These are phyloP conservation scores for Numenius arquata DNA, from an alignment of 2,113 vertebrate genomes.

Conservation along the genomic window DNA sequence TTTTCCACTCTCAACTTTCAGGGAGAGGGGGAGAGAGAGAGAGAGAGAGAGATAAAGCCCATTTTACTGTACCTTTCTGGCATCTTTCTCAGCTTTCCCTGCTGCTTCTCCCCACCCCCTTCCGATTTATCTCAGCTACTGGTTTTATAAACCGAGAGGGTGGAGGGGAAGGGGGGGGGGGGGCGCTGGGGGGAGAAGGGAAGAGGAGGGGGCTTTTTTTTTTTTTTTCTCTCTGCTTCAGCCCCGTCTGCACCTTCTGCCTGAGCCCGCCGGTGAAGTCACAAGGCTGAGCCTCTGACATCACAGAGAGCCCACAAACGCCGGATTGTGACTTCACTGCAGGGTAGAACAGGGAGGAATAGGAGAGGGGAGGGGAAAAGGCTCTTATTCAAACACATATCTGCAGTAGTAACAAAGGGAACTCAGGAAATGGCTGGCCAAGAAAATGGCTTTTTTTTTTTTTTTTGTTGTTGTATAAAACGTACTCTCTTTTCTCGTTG, in stretches of 20 bases:
- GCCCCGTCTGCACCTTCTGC: slow-evolving; percentile 74
- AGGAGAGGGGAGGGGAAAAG: slow-evolving; percentile 57
- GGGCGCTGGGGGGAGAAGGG: background rate
- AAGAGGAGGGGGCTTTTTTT: slow-evolving; percentile 47
- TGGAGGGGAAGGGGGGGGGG: background rate
- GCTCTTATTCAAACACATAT: slow-evolving; percentile 71
- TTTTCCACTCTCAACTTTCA: slow-evolving; percentile 67
- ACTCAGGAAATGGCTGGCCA: slow-evolving; percentile 67
- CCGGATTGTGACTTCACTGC: slow-evolving; percentile 80
- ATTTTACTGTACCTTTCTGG: slow-evolving; percentile 72
- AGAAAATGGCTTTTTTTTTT: slow-evolving; percentile 33
- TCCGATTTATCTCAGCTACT: slow-evolving; percentile 58
- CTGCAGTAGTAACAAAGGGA: slow-evolving; percentile 73
- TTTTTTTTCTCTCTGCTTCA: slow-evolving; percentile 11
- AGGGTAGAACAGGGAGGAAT: slow-evolving; percentile 65
- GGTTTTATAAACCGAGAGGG: slow-evolving; percentile 48
- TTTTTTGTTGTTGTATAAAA: background rate
- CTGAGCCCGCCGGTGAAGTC: slow-evolving; percentile 75
- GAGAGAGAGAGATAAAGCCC: slow-evolving; percentile 29
- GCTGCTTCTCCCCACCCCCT: slow-evolving; percentile 69
- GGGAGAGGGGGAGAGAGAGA: slow-evolving; percentile 38
- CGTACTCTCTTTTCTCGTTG: background rate
- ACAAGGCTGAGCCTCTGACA: slow-evolving; percentile 78
- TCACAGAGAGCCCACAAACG: slow-evolving; percentile 74
- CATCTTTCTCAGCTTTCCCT: slow-evolving; percentile 69